Evolutionary conservation across 2,797 vertebrate species (phyloP).

Genomic region (Pangasius larnaudii): DNA sequence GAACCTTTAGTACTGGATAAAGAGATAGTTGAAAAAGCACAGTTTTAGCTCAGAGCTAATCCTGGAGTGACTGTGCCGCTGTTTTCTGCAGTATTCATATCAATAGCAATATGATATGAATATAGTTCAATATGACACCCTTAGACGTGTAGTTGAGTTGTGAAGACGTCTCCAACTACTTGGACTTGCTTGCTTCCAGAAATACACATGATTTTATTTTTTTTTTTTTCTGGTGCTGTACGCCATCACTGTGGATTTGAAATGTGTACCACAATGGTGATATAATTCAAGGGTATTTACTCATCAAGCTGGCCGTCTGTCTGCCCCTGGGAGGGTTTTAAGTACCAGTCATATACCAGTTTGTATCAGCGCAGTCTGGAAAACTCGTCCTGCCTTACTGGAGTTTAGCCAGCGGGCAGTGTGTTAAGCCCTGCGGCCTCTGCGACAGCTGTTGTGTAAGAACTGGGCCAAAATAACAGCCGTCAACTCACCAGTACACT

Average conservation of each 20-base stretch:
- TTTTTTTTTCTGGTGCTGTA: not conserved
- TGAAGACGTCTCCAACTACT: not conserved
- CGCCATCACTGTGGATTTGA: not conserved
- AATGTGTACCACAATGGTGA: not conserved
- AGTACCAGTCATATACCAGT: not conserved
- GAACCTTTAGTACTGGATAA: not conserved
- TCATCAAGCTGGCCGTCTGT: not conserved
- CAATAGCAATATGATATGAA: no score
- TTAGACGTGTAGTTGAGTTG: not conserved
- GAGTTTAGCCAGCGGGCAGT: constrained; percentile 10
- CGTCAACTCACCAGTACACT: no score
- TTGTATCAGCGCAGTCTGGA: not conserved
- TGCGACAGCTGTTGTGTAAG: constrained; percentile 36
- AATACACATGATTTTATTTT: no score
- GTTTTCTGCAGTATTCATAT: not conserved
- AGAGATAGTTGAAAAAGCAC: not conserved
- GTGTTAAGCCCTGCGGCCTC: not conserved
- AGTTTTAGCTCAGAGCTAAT: not conserved
- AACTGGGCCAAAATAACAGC: constrained; percentile 3
- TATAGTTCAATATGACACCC: not conserved
- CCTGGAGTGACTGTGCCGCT: not conserved
- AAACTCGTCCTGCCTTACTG: constrained; percentile 22
- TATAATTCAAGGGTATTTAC: not conserved
- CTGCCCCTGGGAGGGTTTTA: not conserved
- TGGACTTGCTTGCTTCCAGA: not conserved